Base-by-base conservation (phyloP, 2,113 vertebrate genomes). In the Elephantulus edwardii region DNA sequence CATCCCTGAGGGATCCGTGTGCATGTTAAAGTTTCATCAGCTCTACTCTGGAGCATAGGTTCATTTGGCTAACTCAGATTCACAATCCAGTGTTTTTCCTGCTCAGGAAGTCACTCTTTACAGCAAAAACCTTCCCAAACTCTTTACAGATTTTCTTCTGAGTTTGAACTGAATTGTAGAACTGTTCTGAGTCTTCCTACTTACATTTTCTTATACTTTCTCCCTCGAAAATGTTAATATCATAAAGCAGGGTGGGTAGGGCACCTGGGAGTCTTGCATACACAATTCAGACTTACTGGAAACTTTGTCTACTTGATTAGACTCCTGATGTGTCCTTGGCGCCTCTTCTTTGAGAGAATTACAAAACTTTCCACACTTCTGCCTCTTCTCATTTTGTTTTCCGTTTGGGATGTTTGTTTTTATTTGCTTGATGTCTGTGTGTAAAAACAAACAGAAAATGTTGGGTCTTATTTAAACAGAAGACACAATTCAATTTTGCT, bases 321-420 rank as follows among this genome's bases (percentile, higher is more conserved):
- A 62, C 60, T 90, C 89, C 89, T 83, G 68, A 94, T 89, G 84
- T 92, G 38, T 87, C 88, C 77, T 87, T 92, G 95, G 90, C 87
- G 66, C 66, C 89, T 93, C 80, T 92, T 92, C 92, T 90, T 92
- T 82, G 78, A 1, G 58, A 90, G 83, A 90, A 80, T 94, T 95
- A 83, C 19, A 75, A 83, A 94, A 96, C 89, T 90, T 94, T 92
- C 83, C 91, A 90, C 91, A 93, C 80, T 86, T 95, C 83, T 95
- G 83, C 83, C 93, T 80, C 87, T 95, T 95, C 89, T 91, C 89
- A 89, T 95, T 95, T 95, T 95, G 83, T 95, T 95, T 94, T 95
- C 92, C 93, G 10, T 92, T 93, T 81, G 66, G 81, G 86, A 62
- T 91, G 68, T 95, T 96, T 94, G 80, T 95, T 96, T 95, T 80